These are phyloP conservation scores for Bombus pascuorum DNA, from an alignment of 1,140 invertebrate genomes.

Conservation along the genomic window DNA sequence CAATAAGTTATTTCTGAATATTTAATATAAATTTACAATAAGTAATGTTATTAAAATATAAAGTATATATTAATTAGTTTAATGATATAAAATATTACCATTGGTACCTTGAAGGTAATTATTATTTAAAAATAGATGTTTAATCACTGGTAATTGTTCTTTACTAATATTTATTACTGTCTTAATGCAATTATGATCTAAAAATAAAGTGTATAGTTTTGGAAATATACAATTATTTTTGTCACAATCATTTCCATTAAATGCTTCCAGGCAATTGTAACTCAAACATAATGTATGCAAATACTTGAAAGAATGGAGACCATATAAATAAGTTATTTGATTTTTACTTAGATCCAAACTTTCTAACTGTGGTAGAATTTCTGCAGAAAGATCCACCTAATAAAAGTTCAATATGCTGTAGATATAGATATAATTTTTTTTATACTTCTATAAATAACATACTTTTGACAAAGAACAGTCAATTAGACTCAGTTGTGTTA, in stretches of 20 bases:
- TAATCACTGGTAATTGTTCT: conserved; percentile 48
- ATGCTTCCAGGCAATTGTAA: conserved; percentile 59
- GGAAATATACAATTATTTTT: conserved; percentile 28
- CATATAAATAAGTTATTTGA: conserved; percentile 57
- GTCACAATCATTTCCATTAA: conserved; percentile 10
- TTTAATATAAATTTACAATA: neutral
- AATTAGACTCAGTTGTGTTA: conserved; percentile 59
- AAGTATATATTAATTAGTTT: neutral
- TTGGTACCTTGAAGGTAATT: conserved; percentile 51
- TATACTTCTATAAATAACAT: neutral
- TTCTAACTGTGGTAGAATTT: conserved; percentile 59
- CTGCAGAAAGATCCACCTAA: conserved; percentile 54
- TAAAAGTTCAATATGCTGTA: conserved; percentile 1
- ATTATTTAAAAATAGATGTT: conserved; percentile 62
- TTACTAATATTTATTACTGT: conserved; percentile 45
- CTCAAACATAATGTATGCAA: conserved; percentile 63
- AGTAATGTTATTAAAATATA: neutral
- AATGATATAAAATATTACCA: conserved; percentile 46
- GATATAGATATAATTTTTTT: neutral
- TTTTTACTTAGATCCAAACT: conserved; percentile 68
- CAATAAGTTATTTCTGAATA: conserved; percentile 53
- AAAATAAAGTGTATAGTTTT: conserved; percentile 58
- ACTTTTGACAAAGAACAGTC: conserved; percentile 61
- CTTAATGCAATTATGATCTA: conserved; percentile 64
- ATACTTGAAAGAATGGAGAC: conserved; percentile 51